Evolutionary conservation across 2,113 vertebrate genomes (phyloP), one percentile per base, ranked within the genome.

Genomic region (Puma concolor): DNA sequence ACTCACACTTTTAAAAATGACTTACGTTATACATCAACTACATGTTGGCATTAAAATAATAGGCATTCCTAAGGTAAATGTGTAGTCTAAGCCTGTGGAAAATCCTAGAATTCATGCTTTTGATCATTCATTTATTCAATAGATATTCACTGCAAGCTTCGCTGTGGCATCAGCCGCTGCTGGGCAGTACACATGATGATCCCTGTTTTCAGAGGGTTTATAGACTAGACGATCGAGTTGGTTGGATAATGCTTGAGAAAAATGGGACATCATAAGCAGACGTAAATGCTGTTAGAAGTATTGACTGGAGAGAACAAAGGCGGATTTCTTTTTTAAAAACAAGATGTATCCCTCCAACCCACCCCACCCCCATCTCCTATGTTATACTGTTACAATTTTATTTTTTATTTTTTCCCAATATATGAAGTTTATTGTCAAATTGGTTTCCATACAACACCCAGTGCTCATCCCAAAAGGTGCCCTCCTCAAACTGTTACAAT

Each of bases 1-100:
- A 72, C 3, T 38, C 52, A 25, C 19, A 60, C 31, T 81, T 52
- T 23, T 13, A 57, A 93, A 93, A 92, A 41, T 41, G 50, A 41
- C 4, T 82, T 84, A 84, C n/a, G 44, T 74, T 57, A 77, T 60
- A 38, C 3, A 63, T 29, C 31, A 3, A 29, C 29, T 16, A 66
- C 4, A 74, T 33, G 76, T 33, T 36, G 33, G 9, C 69, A 94
- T 84, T 64, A 84, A 92, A 92, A 81, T 81, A 83, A 66, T 15
- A 29, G 36, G n/a, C 5, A 52, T 76, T 64, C 44, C 9, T 85
- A 92, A 94, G 38, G 67, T 38, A 67, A 69, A 83, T 23, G 11
- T 80, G 38, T 90, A 36, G 10, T 41, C 36, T 69, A 21, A 60
- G 23, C 21, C 29, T 74, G 9, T 57, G 66, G 52, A 83, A 63